These are phyloP conservation scores for Drosophila pandora DNA, from an alignment of 1,140 invertebrate genomes.

Conservation along the genomic window DNA sequence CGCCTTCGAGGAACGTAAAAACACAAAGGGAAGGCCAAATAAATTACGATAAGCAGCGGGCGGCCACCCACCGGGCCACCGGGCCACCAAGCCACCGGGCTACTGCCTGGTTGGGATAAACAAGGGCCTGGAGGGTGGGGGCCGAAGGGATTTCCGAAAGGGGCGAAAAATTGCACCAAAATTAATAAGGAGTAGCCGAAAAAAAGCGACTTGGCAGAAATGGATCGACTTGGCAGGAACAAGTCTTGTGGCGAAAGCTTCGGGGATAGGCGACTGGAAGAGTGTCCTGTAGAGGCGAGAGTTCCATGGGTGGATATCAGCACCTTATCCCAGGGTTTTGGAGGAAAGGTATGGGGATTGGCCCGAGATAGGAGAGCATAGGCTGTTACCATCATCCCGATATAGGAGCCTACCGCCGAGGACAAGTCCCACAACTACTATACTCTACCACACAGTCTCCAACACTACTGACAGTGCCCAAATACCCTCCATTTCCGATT, in stretches of 20 bases:
- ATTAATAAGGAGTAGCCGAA: constrained; percentile 59
- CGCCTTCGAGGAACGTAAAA: constrained; percentile 30
- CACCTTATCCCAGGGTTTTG: no score
- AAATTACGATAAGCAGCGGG: constrained; percentile 76
- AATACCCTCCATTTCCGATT: background rate
- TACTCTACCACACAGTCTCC: no score
- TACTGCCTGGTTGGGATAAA: constrained; percentile 13
- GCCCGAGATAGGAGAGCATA: no score
- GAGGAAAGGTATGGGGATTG: no score
- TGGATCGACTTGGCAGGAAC: constrained; percentile 42
- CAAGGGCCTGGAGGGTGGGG: background rate
- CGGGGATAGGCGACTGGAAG: background rate
- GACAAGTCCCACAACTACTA: no score
- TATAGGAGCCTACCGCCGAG: no score
- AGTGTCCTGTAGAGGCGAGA: background rate
- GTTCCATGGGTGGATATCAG: no score
- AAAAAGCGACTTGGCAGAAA: constrained; percentile 24
- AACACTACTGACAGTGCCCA: background rate
- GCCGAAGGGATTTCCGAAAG: constrained; percentile 44
- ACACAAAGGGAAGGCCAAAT: constrained; percentile 50
- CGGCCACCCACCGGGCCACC: constrained; percentile 44
- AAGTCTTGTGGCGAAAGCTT: constrained; percentile 43
- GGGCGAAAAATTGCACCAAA: constrained; percentile 79
- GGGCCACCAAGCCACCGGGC: constrained; percentile 25
- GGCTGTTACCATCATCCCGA: no score